Evolutionary conservation across 2,797 vertebrate species (phyloP).

Genomic region (Siniperca scherzeri): DNA sequence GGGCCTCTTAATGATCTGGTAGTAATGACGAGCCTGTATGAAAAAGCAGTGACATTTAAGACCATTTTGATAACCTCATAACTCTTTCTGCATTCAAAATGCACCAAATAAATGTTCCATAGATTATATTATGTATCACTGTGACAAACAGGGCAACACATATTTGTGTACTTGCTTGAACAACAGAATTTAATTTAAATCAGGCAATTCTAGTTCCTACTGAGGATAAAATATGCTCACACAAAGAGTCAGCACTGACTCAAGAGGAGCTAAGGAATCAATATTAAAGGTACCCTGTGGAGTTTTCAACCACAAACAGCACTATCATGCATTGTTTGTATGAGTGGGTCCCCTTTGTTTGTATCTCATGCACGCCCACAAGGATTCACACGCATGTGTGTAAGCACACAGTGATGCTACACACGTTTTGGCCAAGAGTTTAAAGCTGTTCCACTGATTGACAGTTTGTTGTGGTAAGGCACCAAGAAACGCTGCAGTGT

Average conservation of each 20-base stretch:
- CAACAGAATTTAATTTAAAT: background rate
- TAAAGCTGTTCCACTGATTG: background rate
- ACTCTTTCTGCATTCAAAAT: slow-evolving; percentile 21
- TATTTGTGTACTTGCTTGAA: background rate
- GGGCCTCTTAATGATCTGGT: slow-evolving; percentile 98
- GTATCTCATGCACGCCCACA: background rate
- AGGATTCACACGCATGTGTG: background rate
- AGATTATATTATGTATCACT: slow-evolving; percentile 23
- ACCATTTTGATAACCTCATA: slow-evolving; percentile 17
- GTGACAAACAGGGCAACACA: background rate
- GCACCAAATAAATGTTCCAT: slow-evolving; percentile 15
- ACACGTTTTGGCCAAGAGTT: background rate
- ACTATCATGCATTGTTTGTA: background rate
- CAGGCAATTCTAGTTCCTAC: background rate
- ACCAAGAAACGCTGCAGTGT: slow-evolving; percentile 3
- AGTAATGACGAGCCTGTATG: slow-evolving; percentile 95
- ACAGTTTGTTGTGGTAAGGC: background rate
- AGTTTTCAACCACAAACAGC: background rate
- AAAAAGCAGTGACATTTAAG: slow-evolving; percentile 34
- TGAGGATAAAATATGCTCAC: background rate
- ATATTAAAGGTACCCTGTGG: background rate
- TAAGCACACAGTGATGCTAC: too few species aligned
- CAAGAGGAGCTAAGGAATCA: background rate
- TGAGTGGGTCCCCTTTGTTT: background rate
- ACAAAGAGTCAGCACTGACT: background rate